A percentile compares a stretch with the other conserved stretches of the same genome.
phyloP scores from a whole-genome alignment of 2,797 vertebrate genomes.

The Leuciscus waleckii region DNA sequence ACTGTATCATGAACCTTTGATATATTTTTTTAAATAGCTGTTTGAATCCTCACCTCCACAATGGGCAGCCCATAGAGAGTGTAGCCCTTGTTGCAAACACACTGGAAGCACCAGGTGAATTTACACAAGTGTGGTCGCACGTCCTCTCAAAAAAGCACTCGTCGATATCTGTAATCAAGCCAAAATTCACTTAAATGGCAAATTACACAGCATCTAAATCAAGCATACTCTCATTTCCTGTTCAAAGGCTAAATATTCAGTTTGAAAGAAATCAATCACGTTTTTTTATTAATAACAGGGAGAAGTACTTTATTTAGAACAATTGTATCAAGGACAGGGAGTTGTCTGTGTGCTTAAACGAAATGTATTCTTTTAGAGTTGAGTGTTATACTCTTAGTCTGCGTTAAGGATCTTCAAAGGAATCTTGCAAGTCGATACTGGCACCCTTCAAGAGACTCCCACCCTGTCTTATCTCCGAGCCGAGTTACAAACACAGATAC shows the following conservation, averaged over 20 bases:
- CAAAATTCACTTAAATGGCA: neutral
- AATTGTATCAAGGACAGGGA: conserved; percentile 49
- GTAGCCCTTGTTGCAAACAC: conserved; percentile 91
- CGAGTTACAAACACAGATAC: conserved; percentile 26
- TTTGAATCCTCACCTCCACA: conserved; percentile 88
- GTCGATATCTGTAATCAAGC: conserved; percentile 90
- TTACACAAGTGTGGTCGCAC: conserved; percentile 95
- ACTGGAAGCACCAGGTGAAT: conserved; percentile 92
- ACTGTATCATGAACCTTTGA: neutral
- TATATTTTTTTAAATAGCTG: neutral
- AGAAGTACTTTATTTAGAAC: conserved; percentile 37
- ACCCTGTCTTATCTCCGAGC: conserved; percentile 56
- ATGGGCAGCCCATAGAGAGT: conserved; percentile 91
- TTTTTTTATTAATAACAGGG: conserved; percentile 55
- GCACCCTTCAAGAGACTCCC: conserved; percentile 46
- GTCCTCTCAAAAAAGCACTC: conserved; percentile 96
- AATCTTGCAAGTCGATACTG: conserved; percentile 65
- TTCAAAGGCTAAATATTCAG: conserved; percentile 36
- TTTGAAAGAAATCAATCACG: conserved; percentile 39
- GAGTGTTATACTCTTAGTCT: conserved; percentile 42
- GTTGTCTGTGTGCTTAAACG: conserved; percentile 50
- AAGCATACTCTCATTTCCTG: conserved; percentile 12
- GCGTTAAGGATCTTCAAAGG: conserved; percentile 67
- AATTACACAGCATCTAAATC: conserved; percentile 3
- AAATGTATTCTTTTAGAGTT: conserved; percentile 50